Evolutionary conservation across 1,140 invertebrate species (phyloP).

Genomic region (Aphaenogaster ashmeadi): DNA sequence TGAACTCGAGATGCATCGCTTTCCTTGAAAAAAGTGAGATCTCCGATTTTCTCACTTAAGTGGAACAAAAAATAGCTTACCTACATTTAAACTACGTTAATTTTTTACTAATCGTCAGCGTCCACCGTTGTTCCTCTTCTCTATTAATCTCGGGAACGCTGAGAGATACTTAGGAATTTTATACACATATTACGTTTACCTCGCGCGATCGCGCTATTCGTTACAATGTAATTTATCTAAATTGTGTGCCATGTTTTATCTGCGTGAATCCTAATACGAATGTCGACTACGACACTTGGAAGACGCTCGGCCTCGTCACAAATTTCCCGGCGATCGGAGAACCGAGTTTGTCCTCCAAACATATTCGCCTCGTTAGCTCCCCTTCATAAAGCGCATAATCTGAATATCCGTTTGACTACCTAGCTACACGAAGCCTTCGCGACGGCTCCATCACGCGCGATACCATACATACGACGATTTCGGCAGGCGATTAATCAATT

Average conservation of each 20-base stretch:
- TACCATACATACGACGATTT: slow-evolving; percentile 30
- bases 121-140: background rate
- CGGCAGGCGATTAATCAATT: background rate
- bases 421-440: slow-evolving; percentile 28
- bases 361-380: background rate
- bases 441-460: slow-evolving; percentile 9
- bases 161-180: slow-evolving; percentile 39
- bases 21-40: slow-evolving; percentile 11
- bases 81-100: slow-evolving; percentile 30
- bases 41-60: background rate
- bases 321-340: slow-evolving; percentile 16
- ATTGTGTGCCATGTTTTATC: background rate
- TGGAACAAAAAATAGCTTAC: slow-evolving; percentile 14
- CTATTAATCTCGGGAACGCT: slow-evolving; percentile 34
- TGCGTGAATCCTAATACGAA: slow-evolving; percentile 3
- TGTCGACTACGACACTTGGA: background rate
- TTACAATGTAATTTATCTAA: slow-evolving; percentile 49
- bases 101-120: background rate
- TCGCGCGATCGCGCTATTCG: slow-evolving; percentile 8
- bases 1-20: background rate
- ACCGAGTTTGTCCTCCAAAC: background rate
- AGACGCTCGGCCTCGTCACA: slow-evolving; percentile 22
- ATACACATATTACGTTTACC: slow-evolving; percentile 28
- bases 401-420: slow-evolving; percentile 49
- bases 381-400: slow-evolving; percentile 67